phyloP scores from a whole-genome alignment of 2,797 vertebrate genomes.

The Ceryle rudis region DNA sequence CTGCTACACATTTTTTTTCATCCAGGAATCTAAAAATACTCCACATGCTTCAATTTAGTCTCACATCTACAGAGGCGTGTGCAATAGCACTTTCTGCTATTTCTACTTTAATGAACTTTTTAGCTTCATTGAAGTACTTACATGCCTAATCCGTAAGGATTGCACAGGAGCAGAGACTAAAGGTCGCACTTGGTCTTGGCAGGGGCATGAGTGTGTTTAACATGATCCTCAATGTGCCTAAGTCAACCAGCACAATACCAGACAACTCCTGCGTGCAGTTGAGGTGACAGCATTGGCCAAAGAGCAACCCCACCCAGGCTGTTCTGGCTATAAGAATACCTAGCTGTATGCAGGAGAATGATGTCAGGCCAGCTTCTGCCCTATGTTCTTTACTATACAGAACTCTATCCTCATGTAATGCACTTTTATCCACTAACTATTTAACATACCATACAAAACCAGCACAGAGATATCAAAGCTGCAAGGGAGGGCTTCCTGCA shows the following conservation, averaged over 20 bases:
- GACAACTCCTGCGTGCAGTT: accelerated
- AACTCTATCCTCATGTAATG: accelerated
- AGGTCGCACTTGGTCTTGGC: neutral
- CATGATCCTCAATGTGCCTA: accelerated
- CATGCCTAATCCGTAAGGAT: neutral
- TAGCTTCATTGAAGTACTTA: neutral
- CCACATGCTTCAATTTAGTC: neutral
- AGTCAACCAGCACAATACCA: accelerated
- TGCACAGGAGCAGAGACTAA: neutral
- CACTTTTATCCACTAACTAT: neutral
- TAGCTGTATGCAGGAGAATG: accelerated
- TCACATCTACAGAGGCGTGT: neutral
- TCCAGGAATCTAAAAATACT: neutral
- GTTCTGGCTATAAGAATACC: accelerated
- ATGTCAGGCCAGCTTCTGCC: neutral
- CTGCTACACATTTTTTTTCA: neutral
- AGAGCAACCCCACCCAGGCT: neutral
- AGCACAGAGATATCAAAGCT: neutral
- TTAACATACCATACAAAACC: neutral
- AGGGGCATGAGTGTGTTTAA: accelerated
- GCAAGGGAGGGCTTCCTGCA: neutral
- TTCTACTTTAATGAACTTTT: too few species aligned
- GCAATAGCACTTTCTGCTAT: slow-evolving; percentile 6
- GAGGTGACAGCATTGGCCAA: neutral
- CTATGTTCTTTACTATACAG: neutral